Base-by-base conservation (phyloP, 1,140 invertebrate species). In the Chrysomallon squamiferum region DNA sequence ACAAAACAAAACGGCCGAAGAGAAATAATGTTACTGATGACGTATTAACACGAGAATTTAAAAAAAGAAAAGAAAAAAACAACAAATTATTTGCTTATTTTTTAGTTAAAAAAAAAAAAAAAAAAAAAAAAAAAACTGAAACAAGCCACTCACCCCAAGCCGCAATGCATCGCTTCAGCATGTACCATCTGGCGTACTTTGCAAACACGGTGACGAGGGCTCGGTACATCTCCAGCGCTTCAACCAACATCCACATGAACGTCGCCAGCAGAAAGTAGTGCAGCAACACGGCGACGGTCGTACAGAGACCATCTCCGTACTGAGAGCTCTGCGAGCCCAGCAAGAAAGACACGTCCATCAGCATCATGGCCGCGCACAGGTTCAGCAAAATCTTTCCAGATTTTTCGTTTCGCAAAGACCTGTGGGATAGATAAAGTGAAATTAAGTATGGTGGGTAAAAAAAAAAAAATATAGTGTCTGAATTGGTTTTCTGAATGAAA, bases 181-280 rank as follows among this genome's bases (percentile, higher is more conserved):
- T 85, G 69, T 89, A 89, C 29, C 81, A 77, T 3, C 81, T 83
- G 30, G 88, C 86, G 30, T 87, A 83, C 30, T 87, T 86, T 63
- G 70, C 73, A 67, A 89, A 89, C 0, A 89, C 88, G n/a, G 85
- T 86, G 35, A 89, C 86, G 2, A 89, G 79, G 11, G 89, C 78
- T 32, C 88, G 87, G 74, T 88, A 88, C 87, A 89, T 88, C 71
- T 88, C 86, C 22, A 86, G 68, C 2, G 87, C 88, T 65, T 89
- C 88, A 4, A 88, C 83, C 43, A 87, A 75, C 88, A 88, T 89
- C 88, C 88, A 89, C 47, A 82, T 75, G 38, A 89, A 73, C 20
- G 87, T 86, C 3, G 86, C 79, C 38, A 88, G 65, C 35, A 88
- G 70, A 64, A 88, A 86, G 73, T 87, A 88, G 64, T 89, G 88